Conservation (phyloP, 2,113 vertebrate species). For the Lagopus muta region DNA sequence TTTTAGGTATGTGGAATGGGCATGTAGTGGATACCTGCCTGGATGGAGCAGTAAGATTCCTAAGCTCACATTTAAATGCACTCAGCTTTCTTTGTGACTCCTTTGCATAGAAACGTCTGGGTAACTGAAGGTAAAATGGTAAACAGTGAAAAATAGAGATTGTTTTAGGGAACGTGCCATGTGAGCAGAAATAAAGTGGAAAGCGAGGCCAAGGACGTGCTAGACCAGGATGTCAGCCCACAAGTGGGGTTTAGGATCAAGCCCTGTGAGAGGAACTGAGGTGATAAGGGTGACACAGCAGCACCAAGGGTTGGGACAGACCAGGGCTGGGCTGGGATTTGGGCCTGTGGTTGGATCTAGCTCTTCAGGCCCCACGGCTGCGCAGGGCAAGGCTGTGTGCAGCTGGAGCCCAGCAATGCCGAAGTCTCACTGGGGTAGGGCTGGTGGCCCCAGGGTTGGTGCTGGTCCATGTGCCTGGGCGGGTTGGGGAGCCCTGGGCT, state of each 20-base stretch:
- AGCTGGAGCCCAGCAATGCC: background rate
- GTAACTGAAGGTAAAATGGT: background rate
- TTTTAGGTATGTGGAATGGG: background rate
- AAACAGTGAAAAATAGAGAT: background rate
- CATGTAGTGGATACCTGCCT: background rate
- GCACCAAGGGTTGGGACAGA: rapidly evolving
- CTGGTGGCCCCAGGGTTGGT: rapidly evolving
- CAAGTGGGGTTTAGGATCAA: background rate
- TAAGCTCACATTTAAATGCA: rapidly evolving
- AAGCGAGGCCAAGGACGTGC: background rate
- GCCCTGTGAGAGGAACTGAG: background rate
- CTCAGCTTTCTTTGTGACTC: background rate
- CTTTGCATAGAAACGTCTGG: background rate
- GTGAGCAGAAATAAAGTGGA: background rate
- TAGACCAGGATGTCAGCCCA: too few relatives aligned
- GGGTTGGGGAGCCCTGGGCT: rapidly evolving
- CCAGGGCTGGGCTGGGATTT: rapidly evolving
- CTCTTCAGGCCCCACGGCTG: rapidly evolving
- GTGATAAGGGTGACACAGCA: background rate
- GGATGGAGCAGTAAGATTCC: background rate
- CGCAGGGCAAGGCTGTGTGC: background rate
- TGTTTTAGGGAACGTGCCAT: background rate
- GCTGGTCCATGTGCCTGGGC: background rate
- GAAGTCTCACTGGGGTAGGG: rapidly evolving
- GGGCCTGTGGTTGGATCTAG: rapidly evolving